phyloP scores from a whole-genome alignment of 1,140 invertebrate species.

The Oscheius sp. region DNA sequence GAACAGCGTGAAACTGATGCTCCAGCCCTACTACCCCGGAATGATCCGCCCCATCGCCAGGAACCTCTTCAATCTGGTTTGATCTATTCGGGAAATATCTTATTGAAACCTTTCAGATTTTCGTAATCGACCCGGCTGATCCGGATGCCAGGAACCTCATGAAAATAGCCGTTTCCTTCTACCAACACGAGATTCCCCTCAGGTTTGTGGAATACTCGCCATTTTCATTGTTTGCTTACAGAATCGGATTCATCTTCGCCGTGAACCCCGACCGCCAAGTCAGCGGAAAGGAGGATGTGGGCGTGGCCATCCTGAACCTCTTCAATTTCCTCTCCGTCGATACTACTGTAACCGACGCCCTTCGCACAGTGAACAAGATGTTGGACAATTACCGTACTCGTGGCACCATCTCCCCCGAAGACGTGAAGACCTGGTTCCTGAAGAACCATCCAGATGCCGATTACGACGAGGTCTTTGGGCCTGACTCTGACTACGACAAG shows the following conservation, averaged over 20 bases:
- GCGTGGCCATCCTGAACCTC: constrained; percentile 81
- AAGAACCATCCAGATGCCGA: constrained; percentile 71
- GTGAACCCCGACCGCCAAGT: constrained; percentile 68
- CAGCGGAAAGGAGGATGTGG: constrained; percentile 72
- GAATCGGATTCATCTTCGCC: constrained; percentile 86
- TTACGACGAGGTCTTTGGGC: constrained; percentile 76
- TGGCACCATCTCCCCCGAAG: constrained; percentile 67
- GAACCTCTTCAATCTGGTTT: constrained; percentile 87
- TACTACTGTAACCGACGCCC: background rate
- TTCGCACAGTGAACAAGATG: constrained; percentile 25
- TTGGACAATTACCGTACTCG: constrained; percentile 47
- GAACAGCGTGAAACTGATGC: constrained; percentile 78
- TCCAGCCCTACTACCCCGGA: constrained; percentile 91
- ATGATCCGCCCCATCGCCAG: constrained; percentile 85
- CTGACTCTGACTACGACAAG: constrained; percentile 86
- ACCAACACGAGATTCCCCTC: constrained; percentile 76
- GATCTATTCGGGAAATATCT: constrained; percentile 19
- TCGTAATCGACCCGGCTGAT: constrained; percentile 82
- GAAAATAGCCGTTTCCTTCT: constrained; percentile 84
- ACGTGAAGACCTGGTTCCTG: constrained; percentile 73
- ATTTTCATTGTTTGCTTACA: constrained; percentile 43
- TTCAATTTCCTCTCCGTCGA: constrained; percentile 83
- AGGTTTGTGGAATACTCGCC: background rate
- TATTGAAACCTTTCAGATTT: constrained; percentile 68
- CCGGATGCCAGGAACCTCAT: constrained; percentile 72